A percentile compares a stretch with the other conserved stretches of the same genome.
phyloP scores from a whole-genome alignment of 2,888 invertebrate species.

The Spialia ferax region DNA sequence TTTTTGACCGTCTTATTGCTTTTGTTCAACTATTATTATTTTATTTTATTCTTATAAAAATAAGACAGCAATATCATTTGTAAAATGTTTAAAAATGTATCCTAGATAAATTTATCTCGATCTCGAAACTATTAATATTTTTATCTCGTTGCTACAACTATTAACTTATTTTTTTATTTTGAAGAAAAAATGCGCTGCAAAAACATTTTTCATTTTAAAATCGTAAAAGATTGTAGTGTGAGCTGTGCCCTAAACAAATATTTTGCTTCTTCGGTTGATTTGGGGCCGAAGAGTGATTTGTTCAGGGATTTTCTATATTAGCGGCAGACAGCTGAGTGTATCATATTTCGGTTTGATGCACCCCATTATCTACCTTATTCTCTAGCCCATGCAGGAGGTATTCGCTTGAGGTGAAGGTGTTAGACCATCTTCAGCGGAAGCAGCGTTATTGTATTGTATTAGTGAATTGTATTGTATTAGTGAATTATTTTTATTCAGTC shows the following conservation, averaged over 20 bases:
- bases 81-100: too few species aligned
- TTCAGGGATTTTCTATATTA: slow-evolving; percentile 58
- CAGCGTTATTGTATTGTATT: slow-evolving; percentile 5
- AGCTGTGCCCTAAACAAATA: slow-evolving; percentile 29
- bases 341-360: slow-evolving; percentile 38
- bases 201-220: slow-evolving; percentile 5
- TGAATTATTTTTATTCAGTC: not conserved
- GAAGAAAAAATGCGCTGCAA: not conserved
- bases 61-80: too few species aligned
- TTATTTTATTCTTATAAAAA: too few species aligned
- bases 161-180: too few species aligned
- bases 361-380: slow-evolving; percentile 1
- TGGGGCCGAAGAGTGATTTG: slow-evolving; percentile 54
- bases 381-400: not conserved
- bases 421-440: slow-evolving; percentile 9
- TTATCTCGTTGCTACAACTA: too few species aligned
- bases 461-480: slow-evolving; percentile 12
- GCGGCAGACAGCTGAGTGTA: slow-evolving; percentile 44
- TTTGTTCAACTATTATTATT: too few species aligned
- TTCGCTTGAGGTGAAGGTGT: not conserved
- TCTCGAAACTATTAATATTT: too few species aligned
- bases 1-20: too few species aligned
- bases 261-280: slow-evolving; percentile 62
- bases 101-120: too few species aligned
- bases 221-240: slow-evolving; percentile 3